Evolutionary conservation across 2,113 vertebrate species (phyloP).

Genomic region (Sterna hirundo): DNA sequence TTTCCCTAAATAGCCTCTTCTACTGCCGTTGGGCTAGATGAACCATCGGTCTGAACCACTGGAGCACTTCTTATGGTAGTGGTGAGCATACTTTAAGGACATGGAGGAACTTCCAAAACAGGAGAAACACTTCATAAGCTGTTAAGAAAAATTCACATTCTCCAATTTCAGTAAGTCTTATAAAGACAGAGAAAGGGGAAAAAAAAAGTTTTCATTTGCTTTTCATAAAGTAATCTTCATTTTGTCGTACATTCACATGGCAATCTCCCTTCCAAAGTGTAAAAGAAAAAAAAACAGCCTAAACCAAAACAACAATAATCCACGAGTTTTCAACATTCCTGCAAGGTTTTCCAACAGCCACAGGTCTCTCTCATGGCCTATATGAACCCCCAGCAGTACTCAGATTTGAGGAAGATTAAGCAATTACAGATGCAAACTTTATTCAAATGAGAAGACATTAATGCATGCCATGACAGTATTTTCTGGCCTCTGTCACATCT

Average conservation of each 20-base stretch:
- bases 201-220: not conserved
- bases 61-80: not conserved
- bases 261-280: not conserved
- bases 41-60: not conserved
- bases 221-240: not conserved
- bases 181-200: accelerated
- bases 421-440: not conserved
- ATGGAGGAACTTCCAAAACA: not conserved
- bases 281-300: not conserved
- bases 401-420: not conserved
- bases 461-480: not conserved
- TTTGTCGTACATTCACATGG: not conserved
- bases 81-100: not conserved
- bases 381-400: not conserved
- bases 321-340: not conserved
- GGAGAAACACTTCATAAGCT: not conserved
- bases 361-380: not conserved
- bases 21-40: not conserved
- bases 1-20: not conserved
- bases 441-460: not conserved
- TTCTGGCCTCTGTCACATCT: not conserved
- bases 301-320: not conserved
- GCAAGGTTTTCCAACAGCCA: accelerated
- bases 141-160: accelerated
- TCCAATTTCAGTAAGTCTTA: not conserved